Base-by-base conservation (phyloP, 2,888 invertebrate genomes). In the Zhuqinia jingwanae region DNA sequence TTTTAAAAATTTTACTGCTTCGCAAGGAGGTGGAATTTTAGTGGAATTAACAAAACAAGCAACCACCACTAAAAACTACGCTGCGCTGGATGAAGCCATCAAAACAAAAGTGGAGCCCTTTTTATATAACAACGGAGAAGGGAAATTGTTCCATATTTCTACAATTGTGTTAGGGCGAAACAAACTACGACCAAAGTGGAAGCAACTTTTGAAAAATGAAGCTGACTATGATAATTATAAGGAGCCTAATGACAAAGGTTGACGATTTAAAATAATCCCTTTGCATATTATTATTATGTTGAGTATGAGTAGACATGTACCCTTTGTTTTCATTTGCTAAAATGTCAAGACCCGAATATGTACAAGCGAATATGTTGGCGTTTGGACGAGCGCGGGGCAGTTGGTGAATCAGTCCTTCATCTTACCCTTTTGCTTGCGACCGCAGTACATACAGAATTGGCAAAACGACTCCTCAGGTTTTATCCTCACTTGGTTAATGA, bases 401-500 rank as follows among this genome's bases (percentile, higher is more conserved):
- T 99, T 0, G 99, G 99, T 0, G 99, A 99, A 93, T 63, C 75
- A 5, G 65, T 98, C 88, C 93, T 99, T 15, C 99, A 99, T 92
- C 93, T 99, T 42, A 99, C 99, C 92, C 94, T 99, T 82, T 93
- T 99, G 30, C 97, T 97, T 91, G 97, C 98, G 0, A 97, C 98
- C 0, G 96, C 97, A 0, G 93, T 98, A 65, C 96, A 98, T 92
- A 97, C 97, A 0, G 98, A 98, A 92, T 94, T 99, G 79, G 98
- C 98, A 0, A 99, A 98, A 93, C 94, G 98, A 84, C 93, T 99
- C 30, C 93, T 99, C 8, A 94, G 96, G 75, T 96, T 97, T 92
- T 99, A 97, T 93, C 99, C 99, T 0, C 97, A 97, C 92, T 94
- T 99, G 22, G 97, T 99, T 91, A 96, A 98, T 92, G 99, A 99